A percentile compares a stretch with the other conserved stretches of the same genome.
Conservation (phyloP, 2,113 vertebrate species). For the Tympanuchus pallidicinctus region DNA sequence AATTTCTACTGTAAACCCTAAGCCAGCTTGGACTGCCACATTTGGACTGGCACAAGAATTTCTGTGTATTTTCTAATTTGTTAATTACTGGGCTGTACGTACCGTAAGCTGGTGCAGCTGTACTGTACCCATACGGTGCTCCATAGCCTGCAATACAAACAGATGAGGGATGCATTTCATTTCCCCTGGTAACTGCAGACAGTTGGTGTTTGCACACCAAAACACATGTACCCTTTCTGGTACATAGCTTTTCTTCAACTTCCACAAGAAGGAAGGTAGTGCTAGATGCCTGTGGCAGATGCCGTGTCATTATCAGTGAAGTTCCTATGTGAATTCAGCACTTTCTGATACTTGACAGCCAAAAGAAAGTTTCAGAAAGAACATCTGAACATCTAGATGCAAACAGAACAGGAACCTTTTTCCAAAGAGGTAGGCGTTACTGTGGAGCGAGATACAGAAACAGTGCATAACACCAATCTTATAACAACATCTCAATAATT, state of each 20-base stretch:
- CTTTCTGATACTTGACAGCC: not conserved
- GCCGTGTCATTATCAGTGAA: not conserved
- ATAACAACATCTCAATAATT: not conserved
- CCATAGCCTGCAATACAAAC: slow-evolving; percentile 88
- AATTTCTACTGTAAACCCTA: slow-evolving; percentile 58
- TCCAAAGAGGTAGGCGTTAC: not conserved
- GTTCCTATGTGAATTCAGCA: not conserved
- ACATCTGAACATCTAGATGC: not conserved
- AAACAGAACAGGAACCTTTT: not conserved
- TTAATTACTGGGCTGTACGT: slow-evolving; percentile 77
- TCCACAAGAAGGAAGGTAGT: not conserved
- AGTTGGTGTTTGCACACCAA: not conserved
- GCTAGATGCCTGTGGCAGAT: not conserved
- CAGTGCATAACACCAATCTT: not conserved
- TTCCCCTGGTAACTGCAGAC: not conserved
- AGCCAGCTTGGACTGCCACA: slow-evolving; percentile 51
- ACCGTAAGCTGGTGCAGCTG: slow-evolving; percentile 96
- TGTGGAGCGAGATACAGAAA: not conserved
- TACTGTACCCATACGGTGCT: slow-evolving; percentile 93
- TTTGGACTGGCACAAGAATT: slow-evolving; percentile 54
- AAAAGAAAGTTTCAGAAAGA: not conserved
- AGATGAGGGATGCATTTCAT: not conserved
- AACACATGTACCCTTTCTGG: not conserved
- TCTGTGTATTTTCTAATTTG: not conserved
- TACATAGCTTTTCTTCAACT: not conserved